Evolutionary conservation across 2,888 invertebrate genomes (phyloP), one percentile per base, ranked within the genome.

Genomic region (Acronicta psi): DNA sequence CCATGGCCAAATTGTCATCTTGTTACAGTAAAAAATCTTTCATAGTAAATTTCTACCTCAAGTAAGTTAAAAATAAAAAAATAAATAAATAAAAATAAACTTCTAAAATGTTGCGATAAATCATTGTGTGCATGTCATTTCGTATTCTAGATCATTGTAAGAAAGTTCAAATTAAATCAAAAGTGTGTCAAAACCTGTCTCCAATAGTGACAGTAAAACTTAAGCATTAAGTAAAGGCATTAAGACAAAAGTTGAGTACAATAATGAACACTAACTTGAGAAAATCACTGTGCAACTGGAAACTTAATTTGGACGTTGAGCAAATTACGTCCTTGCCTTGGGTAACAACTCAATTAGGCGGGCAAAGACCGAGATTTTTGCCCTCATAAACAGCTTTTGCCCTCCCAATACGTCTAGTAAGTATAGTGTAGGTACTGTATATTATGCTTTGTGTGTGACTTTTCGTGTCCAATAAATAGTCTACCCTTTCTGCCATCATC

Each of bases 321-420:
- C 29, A 42, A 68, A 68, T 68, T 59, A 31, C 34, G 42, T 60
- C 52, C 34, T 41, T 37, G 18, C 54, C 51, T 72, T 56, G 31
- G 2, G 53, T 55, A 62, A 68, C 43, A 67, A 46, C 34, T 56
- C 62, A 70, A 70, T 62, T 72, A 67, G 17, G 51, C 13, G 42
- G 61, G 49, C 49, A 56, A 54, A 61, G 46, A 53, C 20, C 23
- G n/a, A 41, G 18, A 43, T 14, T 16, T 37, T 41, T 44, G 38
- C 14, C n/a, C 29, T 45, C 16, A 34, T 34, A 56, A 50, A 69
- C 23, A 53, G 40, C 49, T 62, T 38, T n/a, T n/a, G n/a, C n/a
- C n/a, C n/a, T n/a, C n/a, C n/a, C n/a, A n/a, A n/a, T n/a, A n/a
- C n/a, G n/a, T n/a, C n/a, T n/a, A n/a, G n/a, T n/a, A n/a, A n/a